Base-by-base conservation (phyloP, 2,797 vertebrate genomes). In the Petrocephalus schoutedeni region DNA sequence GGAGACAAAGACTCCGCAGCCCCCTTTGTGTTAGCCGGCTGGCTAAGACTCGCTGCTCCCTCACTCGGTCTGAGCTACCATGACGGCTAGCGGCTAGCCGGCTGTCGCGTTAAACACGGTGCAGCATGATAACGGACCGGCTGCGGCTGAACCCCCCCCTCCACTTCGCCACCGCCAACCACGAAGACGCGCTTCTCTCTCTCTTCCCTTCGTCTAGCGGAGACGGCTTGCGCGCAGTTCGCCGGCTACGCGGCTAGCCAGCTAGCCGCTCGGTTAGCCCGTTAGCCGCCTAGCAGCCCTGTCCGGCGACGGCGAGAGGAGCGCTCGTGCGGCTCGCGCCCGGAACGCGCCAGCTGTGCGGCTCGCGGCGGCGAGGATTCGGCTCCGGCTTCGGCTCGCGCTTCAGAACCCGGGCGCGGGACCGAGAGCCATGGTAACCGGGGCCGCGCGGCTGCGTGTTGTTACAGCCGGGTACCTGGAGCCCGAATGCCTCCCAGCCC, bases 391-490 rank as follows among this genome's bases (percentile, higher is more conserved):
- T 45, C 84, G 84, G 19, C 21, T 86, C 32, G 67, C 59, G 56
- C 54, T 16, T 64, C 21, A 32, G 54, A 83, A 86, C 19, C 51
- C 57, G 49, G 10, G 23, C 45, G 49, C 59, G 58, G 74, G 51
- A 49, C 36, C 74, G 7, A 45, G 53, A 56, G 71, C 71, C 85
- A 86, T 87, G 77, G 28, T 87, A 45, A 28, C 28, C 67, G 14
- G 85, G 64, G 85, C 85, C 74, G 57, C 57, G 23, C 86, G 86
- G 87, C 88, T 59, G 86, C 89, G 49, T 92, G 92, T 92, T 91
- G 89, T 89, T 89, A 90, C 90, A 92, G 89, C 91, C 92, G 91
- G 92, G 91, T 87, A 89, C 87, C 86, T 53, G 56, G 53, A 88
- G 83, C 85, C 83, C 80, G 61, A 84, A 85, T 80, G 19, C 41